These are phyloP conservation scores for Cotesia glomerata DNA, from an alignment of 1,140 invertebrate species.

Conservation along the genomic window DNA sequence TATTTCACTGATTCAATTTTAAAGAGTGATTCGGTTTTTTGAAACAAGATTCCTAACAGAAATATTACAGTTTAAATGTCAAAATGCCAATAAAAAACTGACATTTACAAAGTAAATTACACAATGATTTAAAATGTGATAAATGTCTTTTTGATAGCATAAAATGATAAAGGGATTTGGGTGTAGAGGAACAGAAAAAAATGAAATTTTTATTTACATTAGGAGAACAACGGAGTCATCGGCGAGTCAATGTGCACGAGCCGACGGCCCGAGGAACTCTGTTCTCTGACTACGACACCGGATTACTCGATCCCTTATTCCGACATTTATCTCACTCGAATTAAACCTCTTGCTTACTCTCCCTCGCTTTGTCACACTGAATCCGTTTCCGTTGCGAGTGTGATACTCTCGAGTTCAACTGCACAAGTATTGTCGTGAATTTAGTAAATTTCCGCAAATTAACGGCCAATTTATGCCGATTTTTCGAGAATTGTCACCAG, in stretches of 20 bases:
- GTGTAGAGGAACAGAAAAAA: neutral
- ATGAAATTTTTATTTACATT: neutral
- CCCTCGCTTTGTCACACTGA: slow-evolving; percentile 51
- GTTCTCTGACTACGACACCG: slow-evolving; percentile 51
- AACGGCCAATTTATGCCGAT: neutral
- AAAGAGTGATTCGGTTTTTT: too few species aligned
- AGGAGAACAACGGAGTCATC: neutral
- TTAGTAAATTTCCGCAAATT: neutral
- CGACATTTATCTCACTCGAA: slow-evolving; percentile 30
- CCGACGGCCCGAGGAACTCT: slow-evolving; percentile 58
- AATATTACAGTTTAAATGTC: too few species aligned
- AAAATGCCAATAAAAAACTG: too few species aligned
- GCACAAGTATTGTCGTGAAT: slow-evolving; percentile 50
- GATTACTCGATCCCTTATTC: slow-evolving; percentile 60
- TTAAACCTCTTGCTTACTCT: slow-evolving; percentile 40
- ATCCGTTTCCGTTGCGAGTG: slow-evolving; percentile 61
- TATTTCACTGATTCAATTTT: too few species aligned
- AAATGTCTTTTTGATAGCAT: too few species aligned
- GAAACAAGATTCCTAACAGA: too few species aligned
- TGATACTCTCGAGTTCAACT: slow-evolving; percentile 49
- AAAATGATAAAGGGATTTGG: slow-evolving; percentile 2
- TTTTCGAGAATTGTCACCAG: neutral
- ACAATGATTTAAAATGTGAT: too few species aligned
- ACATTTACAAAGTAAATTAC: too few species aligned
- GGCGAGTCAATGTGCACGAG: slow-evolving; percentile 47